Percentiles rank a stretch among this genome's conserved stretches.
These are phyloP conservation scores for Drosophila meridionalis DNA, from an alignment of 2,888 invertebrate species.

Conservation along the genomic window DNA sequence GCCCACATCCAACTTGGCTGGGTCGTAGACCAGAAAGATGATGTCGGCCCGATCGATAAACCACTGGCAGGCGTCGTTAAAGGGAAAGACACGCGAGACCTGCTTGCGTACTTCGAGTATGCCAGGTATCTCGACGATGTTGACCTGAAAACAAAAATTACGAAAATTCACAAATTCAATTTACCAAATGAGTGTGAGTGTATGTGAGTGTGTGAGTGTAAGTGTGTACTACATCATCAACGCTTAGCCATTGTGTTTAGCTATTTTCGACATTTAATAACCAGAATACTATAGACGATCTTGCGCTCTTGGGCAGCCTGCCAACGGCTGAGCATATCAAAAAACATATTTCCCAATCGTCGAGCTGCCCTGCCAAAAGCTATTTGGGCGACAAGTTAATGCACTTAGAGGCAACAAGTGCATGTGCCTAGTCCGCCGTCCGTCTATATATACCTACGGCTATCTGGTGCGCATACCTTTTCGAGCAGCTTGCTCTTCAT, in stretches of 20 bases:
- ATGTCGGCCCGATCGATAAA: constrained; percentile 98
- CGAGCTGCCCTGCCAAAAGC: constrained; percentile 63
- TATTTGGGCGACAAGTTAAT: constrained; percentile 70
- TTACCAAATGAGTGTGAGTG: constrained; percentile 9
- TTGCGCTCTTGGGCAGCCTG: constrained; percentile 58
- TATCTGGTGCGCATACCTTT: constrained; percentile 87
- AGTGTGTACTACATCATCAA: constrained; percentile 32
- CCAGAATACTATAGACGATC: constrained; percentile 63
- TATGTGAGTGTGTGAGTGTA: neutral
- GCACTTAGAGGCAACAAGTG: constrained; percentile 45
- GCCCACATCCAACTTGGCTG: constrained; percentile 97
- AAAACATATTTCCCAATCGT: constrained; percentile 70
- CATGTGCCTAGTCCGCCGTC: neutral
- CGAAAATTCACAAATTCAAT: constrained; percentile 34
- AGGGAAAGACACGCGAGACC: constrained; percentile 96
- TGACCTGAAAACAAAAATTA: constrained; percentile 88
- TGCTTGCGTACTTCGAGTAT: constrained; percentile 97
- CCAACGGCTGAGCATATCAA: constrained; percentile 53
- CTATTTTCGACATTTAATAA: constrained; percentile 67
- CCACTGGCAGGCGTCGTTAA: constrained; percentile 98
- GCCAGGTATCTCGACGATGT: constrained; percentile 98
- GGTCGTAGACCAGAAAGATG: constrained; percentile 97
- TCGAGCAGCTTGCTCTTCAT: constrained; percentile 93
- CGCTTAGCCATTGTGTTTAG: constrained; percentile 54
- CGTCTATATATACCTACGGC: neutral